Percentiles rank a stretch among this genome's conserved stretches.
Conservation (phyloP, 1,140 invertebrate species). For the Lepidostoma basale region DNA sequence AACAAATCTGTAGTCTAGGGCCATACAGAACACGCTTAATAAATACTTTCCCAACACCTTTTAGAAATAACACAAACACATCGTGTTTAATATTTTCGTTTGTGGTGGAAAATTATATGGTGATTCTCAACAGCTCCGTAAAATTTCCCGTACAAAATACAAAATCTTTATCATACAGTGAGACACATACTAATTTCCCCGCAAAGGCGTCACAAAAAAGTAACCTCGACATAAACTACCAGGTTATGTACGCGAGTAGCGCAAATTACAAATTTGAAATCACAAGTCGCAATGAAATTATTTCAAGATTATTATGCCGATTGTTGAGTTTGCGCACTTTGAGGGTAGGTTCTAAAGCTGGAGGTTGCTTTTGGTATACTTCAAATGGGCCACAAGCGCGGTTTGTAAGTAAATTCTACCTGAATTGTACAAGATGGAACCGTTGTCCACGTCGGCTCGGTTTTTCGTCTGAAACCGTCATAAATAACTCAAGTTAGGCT, state of each 20-base stretch:
- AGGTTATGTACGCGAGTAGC: too few relatives aligned
- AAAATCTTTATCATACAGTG: not conserved
- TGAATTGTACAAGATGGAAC: slow-evolving; percentile 11
- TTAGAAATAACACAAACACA: not conserved
- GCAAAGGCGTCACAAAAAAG: too few relatives aligned
- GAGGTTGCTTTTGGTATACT: not conserved
- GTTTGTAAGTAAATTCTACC: slow-evolving; percentile 16
- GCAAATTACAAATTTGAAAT: too few relatives aligned
- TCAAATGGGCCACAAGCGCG: slow-evolving; percentile 5
- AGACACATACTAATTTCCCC: too few relatives aligned
- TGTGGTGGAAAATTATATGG: slow-evolving; percentile 8
- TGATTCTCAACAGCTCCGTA: not conserved
- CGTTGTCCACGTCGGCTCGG: slow-evolving; percentile 5
- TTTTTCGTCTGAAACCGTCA: slow-evolving; percentile 5
- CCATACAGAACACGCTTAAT: too few relatives aligned
- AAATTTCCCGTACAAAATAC: not conserved
- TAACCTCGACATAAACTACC: too few relatives aligned
- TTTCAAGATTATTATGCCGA: too few relatives aligned
- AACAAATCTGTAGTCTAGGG: too few relatives aligned
- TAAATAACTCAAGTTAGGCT: too few relatives aligned
- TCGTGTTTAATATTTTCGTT: slow-evolving; percentile 10
- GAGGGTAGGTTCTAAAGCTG: too few relatives aligned
- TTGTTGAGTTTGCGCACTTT: too few relatives aligned
- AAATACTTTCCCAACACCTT: slow-evolving; percentile 16
- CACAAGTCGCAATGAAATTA: too few relatives aligned